Base-by-base conservation (phyloP, 2,888 invertebrate genomes). In the Caenorhabditis zanzibari region DNA sequence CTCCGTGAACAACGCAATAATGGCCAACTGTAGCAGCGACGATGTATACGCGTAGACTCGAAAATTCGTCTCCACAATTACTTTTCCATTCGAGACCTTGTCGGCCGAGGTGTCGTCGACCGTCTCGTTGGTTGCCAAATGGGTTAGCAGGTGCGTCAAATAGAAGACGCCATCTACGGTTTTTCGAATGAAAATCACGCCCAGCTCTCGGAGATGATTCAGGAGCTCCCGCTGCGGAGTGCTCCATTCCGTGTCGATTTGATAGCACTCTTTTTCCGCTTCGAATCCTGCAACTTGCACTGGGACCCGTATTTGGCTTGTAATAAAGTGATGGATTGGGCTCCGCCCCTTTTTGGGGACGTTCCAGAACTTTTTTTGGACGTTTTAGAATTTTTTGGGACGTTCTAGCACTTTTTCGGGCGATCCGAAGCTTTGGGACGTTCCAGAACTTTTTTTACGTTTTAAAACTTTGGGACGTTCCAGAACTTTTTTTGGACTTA, bases 1-100 rank as follows among this genome's bases (percentile, higher is more conserved):
- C 93, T 97, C 96, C 22, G 96, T 96, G 93, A 98, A 98, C 4
- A 98, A 94, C 0, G 96, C 96, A 35, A 98, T 94, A 84, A 99
- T 94, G 16, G 98, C 97, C 54, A 97, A 96, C 94, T 98, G 97
- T 79, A 98, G 94, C 91, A 95, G 92, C 35, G 94, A 94, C 88
- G 94, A 94, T 92, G 98, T 97, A 93, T 99, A 99, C 0, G 98
- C 98, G 93, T 98, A 98, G 16, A 98, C 95, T 89, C 97, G 94
- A 93, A 95, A 96, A 94, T 98, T 99, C 69, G 98, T 99, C 94
- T 99, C 98, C 26, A 97, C 96, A 61, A 99, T 94, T 88, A 99
- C 95, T 93, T 96, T 97, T 16, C 97, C 96, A 86, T 82, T 81
- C 28, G 80, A 73, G 22, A 64, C 73, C 56, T 81, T 81, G 35